These are phyloP conservation scores for Brachystomella parvula DNA, from an alignment of 1,140 invertebrate species.

Conservation along the genomic window DNA sequence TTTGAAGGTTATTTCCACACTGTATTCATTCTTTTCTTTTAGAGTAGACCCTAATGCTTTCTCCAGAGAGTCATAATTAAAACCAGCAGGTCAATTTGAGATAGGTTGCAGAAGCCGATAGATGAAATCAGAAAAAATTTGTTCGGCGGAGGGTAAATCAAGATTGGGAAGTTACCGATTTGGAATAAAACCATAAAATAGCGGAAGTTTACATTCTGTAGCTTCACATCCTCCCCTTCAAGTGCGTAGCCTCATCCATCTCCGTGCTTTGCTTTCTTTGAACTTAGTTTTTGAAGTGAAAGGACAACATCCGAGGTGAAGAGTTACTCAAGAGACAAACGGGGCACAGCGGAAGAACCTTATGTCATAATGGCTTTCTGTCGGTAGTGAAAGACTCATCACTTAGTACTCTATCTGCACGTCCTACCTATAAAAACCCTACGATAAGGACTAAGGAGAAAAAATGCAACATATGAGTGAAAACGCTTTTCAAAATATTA, in stretches of 20 bases:
- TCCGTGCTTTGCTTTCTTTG: neutral
- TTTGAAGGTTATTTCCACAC: too few relatives aligned
- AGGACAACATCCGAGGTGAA: conserved; percentile 9
- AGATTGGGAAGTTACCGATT: neutral
- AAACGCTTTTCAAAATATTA: neutral
- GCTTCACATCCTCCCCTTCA: neutral
- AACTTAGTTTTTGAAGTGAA: conserved; percentile 4
- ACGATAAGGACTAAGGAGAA: neutral
- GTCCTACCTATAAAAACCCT: too few relatives aligned
- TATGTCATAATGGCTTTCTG: too few relatives aligned
- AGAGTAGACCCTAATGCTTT: neutral
- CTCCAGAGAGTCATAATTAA: neutral
- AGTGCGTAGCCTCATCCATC: neutral
- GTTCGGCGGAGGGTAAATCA: neutral
- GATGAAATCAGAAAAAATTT: neutral
- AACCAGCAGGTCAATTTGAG: neutral
- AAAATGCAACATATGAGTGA: neutral
- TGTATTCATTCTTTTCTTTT: neutral
- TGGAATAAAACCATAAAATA: neutral
- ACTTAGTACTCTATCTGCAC: too few relatives aligned
- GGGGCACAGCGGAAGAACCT: too few relatives aligned
- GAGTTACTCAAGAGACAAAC: neutral
- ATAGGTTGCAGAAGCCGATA: neutral
- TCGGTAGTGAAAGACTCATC: too few relatives aligned
- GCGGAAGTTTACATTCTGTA: neutral